Evolutionary conservation across 2,797 vertebrate species (phyloP).

Genomic region (Phalanger gymnotis): DNA sequence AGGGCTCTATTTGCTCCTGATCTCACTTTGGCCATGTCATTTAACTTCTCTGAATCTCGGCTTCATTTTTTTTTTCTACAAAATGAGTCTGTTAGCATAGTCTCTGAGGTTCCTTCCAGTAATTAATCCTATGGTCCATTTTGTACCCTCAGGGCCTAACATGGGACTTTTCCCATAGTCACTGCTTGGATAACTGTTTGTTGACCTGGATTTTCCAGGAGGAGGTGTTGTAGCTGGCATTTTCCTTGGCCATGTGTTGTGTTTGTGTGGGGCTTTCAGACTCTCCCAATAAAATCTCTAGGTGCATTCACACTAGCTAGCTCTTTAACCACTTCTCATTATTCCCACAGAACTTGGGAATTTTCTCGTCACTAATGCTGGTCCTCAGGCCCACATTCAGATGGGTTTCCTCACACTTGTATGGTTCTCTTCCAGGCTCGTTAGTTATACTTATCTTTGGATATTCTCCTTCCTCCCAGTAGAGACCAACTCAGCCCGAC

Average conservation of each 20-base stretch:
- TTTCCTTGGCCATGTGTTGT: background rate
- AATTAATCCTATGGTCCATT: background rate
- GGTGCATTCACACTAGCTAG: background rate
- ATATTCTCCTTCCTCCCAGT: background rate
- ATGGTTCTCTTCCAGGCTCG: too few relatives aligned
- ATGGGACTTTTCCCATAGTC: background rate
- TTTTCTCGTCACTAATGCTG: background rate
- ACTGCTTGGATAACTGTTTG: background rate
- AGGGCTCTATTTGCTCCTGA: background rate
- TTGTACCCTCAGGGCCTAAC: background rate
- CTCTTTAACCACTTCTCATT: background rate
- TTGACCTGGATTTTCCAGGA: conserved; percentile 37
- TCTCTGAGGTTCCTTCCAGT: background rate
- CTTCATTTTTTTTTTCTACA: background rate
- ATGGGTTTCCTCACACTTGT: rapidly evolving
- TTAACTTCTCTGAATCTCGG: background rate
- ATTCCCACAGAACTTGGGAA: background rate
- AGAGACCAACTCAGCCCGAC: background rate
- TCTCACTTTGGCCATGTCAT: background rate
- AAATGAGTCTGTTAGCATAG: background rate
- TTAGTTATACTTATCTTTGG: background rate
- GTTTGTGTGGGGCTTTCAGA: background rate
- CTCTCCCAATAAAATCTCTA: background rate
- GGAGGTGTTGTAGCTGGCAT: conserved; percentile 27
- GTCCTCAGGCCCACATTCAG: background rate